Evolutionary conservation across 2,797 vertebrate genomes (phyloP).

Genomic region (Xenentodon cancila): DNA sequence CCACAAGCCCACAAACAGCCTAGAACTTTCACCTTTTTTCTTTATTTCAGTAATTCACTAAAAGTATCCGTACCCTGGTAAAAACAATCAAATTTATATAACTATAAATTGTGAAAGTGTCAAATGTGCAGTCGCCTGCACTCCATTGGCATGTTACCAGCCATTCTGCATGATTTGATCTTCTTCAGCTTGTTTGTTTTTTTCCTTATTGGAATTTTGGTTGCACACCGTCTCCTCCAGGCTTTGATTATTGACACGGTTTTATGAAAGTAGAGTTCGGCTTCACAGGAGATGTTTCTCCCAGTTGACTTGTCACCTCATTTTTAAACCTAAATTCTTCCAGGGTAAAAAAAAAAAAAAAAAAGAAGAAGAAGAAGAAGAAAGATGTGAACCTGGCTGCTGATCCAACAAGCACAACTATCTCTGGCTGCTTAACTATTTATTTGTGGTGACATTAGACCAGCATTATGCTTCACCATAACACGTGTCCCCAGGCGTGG

Average conservation of each 20-base stretch:
- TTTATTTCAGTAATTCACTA: too few species aligned
- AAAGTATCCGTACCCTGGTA: too few species aligned
- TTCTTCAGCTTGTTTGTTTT: constrained; percentile 37
- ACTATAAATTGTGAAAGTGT: too few species aligned
- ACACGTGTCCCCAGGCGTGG: constrained; percentile 82
- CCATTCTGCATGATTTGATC: constrained; percentile 13
- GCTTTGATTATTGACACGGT: constrained; percentile 22
- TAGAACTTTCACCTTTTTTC: too few species aligned
- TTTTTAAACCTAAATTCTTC: constrained; percentile 43
- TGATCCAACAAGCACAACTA: constrained; percentile 64
- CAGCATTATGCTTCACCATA: constrained; percentile 80
- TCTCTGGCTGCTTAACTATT: constrained; percentile 88
- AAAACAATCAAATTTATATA: too few species aligned
- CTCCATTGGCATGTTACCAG: constrained; percentile 5
- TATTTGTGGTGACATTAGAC: constrained; percentile 84
- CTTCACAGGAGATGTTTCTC: constrained; percentile 18
- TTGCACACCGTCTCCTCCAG: constrained; percentile 17
- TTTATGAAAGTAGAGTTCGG: constrained; percentile 32
- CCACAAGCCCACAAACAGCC: too few species aligned
- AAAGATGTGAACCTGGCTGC: constrained; percentile 47
- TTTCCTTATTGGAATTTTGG: constrained; percentile 30
- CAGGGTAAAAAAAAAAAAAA: constrained; percentile 19
- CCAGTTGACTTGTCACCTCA: constrained; percentile 37
- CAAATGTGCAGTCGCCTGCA: constrained; percentile 2
- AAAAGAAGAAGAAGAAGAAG: constrained; percentile 10